Evolutionary conservation across 2,888 invertebrate genomes (phyloP), one percentile per base, ranked within the genome.

Genomic region (Hypsopygia costalis): DNA sequence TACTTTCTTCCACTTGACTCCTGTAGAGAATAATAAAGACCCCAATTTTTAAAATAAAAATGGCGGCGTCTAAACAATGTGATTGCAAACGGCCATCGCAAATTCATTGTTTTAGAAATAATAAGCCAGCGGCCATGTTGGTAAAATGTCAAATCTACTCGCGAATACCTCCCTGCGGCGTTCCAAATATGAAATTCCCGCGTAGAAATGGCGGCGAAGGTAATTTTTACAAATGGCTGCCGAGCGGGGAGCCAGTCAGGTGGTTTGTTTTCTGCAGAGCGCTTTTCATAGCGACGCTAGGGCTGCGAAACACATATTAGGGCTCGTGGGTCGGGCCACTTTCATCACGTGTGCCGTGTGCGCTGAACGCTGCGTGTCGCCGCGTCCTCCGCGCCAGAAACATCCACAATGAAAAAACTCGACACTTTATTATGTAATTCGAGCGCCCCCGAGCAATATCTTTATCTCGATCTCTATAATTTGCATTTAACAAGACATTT

Each of bases 151-250:
- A 79, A 81, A 75, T 79, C 61, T 62, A 62, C 62, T 55, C 76
- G 72, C 69, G 65, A 73, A 71, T 76, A 69, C 69, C 77, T 64
- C 86, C 87, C 87, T 69, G 82, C 76, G 76, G 76, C 78, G 81
- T 69, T 76, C 71, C 75, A 79, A 85, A 86, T 86, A 85, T 85
- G 81, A 83, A 83, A 82, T 85, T 81, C 80, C 72, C 85, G 81
- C 80, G 75, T 59, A 80, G 71, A 87, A 87, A 85, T 86, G 87
- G 86, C 83, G 87, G 75, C 77, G 78, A 64, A 81, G 86, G 82
- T 76, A 83, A 83, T 83, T 85, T 85, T 86, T 87, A 82, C 82
- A 87, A 86, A 86, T 86, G 87, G 86, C 87, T 79, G 86, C 85
- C 83, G 75, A 54, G 71, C 68, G 70, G 71, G 61, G 71, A 64